Base-by-base conservation (phyloP, 2,888 invertebrate species). In the Neoscelio sp. region DNA sequence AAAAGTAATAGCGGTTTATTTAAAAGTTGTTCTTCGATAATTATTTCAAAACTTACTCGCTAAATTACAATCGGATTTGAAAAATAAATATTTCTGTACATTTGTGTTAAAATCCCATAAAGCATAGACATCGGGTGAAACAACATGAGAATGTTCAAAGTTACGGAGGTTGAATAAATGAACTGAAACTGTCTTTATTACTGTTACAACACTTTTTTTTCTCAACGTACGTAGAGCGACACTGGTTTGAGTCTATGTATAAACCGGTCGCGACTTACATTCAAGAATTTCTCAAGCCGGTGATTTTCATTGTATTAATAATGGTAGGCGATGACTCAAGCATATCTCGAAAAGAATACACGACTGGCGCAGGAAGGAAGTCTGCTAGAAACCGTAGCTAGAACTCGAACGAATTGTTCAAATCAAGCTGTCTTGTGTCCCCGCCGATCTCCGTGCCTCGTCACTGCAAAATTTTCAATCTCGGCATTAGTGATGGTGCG, bases 391-490 rank as follows among this genome's bases (percentile, higher is more conserved):
- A 73, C 56, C 65, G 48, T 75, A 70, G 75, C 68, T 65, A 65
- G 65, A 54, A 71, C 78, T 78, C 62, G 73, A 73, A 78, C 78
- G 73, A 78, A 78, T 73, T 78, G 65, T 48, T 73, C 54, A 78
- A 78, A 73, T 62, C 73, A 67, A 78, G 78, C 40, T 62, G 73
- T 73, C 78, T 71, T 60, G 70, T 58, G 70, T 71, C 67, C 38
- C 50, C 74, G 17, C 52, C 35, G 52, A 38, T 46, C 30, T 48
- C 60, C 30, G 3, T 78, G 67, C 67, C 26, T 73, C 54, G 62
- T 67, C 73, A 73, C 68, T 78, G 78, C 74, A 67, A 67, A 73
- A 78, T 78, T 71, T 78, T 78, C 78, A 78, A 62, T 78, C 73
- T 62, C 38, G 10, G 67, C 70, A 62, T 76, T 70, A 76, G 76